Percentiles rank a stretch among this genome's conserved stretches.
Conservation (phyloP, 2,888 invertebrate genomes). For the Stegana nigrithorax region DNA sequence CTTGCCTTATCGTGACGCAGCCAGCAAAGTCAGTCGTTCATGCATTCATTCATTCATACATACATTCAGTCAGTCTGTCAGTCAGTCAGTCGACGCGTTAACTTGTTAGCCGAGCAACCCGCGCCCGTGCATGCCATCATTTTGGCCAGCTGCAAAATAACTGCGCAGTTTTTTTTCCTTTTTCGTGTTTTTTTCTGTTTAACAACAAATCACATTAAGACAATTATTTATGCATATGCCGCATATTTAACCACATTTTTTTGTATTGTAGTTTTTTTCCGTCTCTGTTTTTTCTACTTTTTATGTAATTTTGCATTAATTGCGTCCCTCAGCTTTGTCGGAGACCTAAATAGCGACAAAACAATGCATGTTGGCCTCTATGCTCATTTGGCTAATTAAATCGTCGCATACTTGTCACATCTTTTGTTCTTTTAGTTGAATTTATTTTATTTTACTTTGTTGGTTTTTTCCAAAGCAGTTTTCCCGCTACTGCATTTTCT, state of each 20-base stretch:
- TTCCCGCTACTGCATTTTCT: background rate
- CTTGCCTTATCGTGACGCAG: too few relatives aligned
- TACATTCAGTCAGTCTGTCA: too few relatives aligned
- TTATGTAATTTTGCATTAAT: background rate
- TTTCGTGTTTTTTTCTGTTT: background rate
- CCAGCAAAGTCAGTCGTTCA: background rate
- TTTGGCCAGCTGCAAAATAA: conserved; percentile 3
- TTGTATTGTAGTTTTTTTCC: background rate
- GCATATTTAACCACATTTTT: background rate
- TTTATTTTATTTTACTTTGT: background rate
- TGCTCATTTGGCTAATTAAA: too few relatives aligned
- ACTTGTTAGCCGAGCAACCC: too few relatives aligned
- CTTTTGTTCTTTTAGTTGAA: background rate
- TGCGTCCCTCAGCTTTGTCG: background rate
- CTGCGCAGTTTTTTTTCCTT: background rate
- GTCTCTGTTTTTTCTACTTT: background rate
- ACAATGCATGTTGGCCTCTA: background rate
- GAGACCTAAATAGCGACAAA: background rate
- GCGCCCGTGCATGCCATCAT: too few relatives aligned
- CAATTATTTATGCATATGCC: conserved; percentile 13
- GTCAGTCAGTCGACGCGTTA: too few relatives aligned
- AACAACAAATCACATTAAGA: conserved; percentile 8
- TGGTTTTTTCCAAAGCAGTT: background rate
- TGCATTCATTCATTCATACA: background rate
- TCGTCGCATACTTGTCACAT: background rate